Conservation (phyloP, 2,797 vertebrate genomes). For the Potorous gilbertii region DNA sequence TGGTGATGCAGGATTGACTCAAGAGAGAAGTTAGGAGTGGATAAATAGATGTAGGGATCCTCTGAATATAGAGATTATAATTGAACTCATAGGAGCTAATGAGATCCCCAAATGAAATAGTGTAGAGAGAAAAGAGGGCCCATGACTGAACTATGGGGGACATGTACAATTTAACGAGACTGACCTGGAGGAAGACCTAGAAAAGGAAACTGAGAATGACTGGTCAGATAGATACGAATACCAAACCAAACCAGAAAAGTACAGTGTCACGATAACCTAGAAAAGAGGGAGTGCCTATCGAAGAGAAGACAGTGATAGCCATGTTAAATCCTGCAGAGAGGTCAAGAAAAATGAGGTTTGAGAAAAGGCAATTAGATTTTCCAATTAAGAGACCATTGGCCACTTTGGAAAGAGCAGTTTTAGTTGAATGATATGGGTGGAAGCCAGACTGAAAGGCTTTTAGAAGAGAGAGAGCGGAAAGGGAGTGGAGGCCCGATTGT, state of each 20-base stretch:
- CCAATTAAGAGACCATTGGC: background rate
- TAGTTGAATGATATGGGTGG: background rate
- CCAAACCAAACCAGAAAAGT: background rate
- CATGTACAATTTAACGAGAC: background rate
- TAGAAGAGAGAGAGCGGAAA: background rate
- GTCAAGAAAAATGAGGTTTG: background rate
- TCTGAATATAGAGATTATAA: background rate
- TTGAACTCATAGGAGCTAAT: background rate
- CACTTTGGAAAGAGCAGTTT: background rate
- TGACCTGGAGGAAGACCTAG: background rate
- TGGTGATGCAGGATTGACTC: background rate
- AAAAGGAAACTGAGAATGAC: background rate
- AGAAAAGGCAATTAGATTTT: background rate
- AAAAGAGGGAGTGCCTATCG: background rate
- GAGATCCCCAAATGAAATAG: background rate
- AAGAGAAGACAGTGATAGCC: background rate
- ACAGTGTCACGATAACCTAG: background rate
- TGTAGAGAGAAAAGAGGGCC: background rate
- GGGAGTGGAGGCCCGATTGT: background rate
- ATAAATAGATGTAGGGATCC: background rate
- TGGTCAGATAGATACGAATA: background rate
- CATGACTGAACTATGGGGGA: background rate
- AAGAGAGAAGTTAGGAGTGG: background rate
- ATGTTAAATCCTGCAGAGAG: background rate
- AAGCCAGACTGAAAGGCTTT: background rate